A percentile compares a stretch with the other conserved stretches of the same genome.
Conservation (phyloP, 2,113 vertebrate genomes). For the Etheostoma spectabile region DNA sequence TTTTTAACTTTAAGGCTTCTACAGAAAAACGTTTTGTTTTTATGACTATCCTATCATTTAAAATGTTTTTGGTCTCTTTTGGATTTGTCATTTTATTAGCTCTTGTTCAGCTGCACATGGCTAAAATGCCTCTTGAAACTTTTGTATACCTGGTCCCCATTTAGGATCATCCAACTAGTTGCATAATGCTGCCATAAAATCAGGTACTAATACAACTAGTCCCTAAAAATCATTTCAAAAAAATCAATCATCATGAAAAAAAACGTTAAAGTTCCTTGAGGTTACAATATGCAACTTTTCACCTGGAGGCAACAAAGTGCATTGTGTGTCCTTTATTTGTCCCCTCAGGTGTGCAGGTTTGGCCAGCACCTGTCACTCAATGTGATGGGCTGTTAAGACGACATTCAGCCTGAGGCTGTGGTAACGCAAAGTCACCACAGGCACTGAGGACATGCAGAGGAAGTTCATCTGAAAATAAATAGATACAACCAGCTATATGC, state of each 20-base stretch:
- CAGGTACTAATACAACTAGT: background rate
- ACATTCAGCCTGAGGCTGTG: conserved; percentile 63
- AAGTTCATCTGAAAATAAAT: conserved; percentile 21
- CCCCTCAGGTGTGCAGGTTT: conserved; percentile 59
- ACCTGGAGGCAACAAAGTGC: conserved; percentile 57
- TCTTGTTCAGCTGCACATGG: background rate
- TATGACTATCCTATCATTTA: too few relatives aligned
- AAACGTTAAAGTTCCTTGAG: conserved; percentile 28
- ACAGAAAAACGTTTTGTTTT: background rate
- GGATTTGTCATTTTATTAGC: background rate
- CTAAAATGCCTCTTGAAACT: conserved; percentile 8
- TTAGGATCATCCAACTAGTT: conserved; percentile 31
- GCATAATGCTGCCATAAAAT: conserved; percentile 36
- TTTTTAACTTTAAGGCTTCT: conserved; percentile 1
- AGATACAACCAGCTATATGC: conserved; percentile 10
- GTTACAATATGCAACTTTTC: conserved; percentile 43
- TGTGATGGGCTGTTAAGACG: conserved; percentile 63
- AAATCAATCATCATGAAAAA: background rate
- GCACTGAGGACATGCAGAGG: conserved; percentile 29
- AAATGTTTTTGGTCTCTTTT: background rate
- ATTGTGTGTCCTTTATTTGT: conserved; percentile 61
- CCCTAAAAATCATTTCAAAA: background rate
- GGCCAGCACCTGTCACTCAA: conserved; percentile 70
- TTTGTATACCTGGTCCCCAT: background rate
- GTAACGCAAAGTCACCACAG: conserved; percentile 37